Percentiles rank a stretch among this genome's conserved stretches.
Evolutionary conservation across 2,113 vertebrate genomes (phyloP).

Genomic region (Rhinopithecus roxellana): DNA sequence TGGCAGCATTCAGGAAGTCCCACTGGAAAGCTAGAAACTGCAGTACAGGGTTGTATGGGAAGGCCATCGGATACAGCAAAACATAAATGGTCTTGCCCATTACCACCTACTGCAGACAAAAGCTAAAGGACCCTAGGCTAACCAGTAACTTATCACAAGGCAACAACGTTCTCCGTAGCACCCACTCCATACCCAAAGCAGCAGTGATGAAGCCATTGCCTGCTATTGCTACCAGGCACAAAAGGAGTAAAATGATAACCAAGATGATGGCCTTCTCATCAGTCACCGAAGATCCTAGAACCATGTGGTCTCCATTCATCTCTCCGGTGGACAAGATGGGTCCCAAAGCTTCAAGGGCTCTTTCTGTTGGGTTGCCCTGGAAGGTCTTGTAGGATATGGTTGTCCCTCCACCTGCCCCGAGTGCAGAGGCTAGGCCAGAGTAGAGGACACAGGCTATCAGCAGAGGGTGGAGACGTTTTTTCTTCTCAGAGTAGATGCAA

Average conservation of each 20-base stretch:
- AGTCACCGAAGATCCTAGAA: background rate
- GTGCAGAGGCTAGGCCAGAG: background rate
- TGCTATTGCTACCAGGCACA: background rate
- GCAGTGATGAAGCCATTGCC: background rate
- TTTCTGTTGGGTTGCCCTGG: background rate
- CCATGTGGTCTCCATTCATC: background rate
- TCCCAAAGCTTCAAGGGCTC: background rate
- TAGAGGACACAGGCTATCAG: background rate
- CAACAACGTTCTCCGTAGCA: background rate
- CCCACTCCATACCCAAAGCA: background rate
- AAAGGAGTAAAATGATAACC: background rate
- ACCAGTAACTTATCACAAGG: constrained; percentile 37
- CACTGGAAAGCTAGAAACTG: background rate
- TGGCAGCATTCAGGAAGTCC: constrained; percentile 29
- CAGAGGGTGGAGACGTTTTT: background rate
- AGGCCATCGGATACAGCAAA: background rate
- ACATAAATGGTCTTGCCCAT: constrained; percentile 13
- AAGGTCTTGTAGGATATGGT: background rate
- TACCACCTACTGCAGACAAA: constrained; percentile 49
- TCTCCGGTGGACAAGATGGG: background rate
- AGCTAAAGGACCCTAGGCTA: constrained; percentile 16
- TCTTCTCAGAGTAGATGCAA: constrained; percentile 57
- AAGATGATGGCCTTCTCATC: background rate
- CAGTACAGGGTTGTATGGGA: background rate
- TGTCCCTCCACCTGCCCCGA: background rate